Evolutionary conservation across 2,113 vertebrate species (phyloP).

Genomic region (Willisornis vidua): DNA sequence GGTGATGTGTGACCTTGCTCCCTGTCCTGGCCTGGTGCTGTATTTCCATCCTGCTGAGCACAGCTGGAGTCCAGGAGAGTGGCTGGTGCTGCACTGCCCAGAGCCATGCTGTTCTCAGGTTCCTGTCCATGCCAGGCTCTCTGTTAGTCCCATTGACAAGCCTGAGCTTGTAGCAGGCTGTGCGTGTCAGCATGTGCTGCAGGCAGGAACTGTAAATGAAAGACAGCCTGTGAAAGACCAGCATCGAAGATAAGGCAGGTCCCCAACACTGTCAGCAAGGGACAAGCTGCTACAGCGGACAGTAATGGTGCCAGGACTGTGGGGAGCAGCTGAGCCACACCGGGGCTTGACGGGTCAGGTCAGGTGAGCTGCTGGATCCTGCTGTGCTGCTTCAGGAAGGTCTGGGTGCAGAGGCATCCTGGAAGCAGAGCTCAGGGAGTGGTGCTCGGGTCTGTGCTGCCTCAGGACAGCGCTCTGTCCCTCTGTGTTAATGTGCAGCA

Average conservation of each 20-base stretch:
- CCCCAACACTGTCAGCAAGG: background rate
- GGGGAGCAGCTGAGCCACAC: background rate
- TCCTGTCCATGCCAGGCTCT: rapidly evolving
- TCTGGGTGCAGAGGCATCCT: background rate
- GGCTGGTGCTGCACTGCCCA: background rate
- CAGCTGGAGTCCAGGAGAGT: background rate
- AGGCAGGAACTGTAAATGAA: background rate
- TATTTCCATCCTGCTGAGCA: background rate
- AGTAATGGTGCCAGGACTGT: background rate
- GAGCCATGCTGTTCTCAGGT: rapidly evolving
- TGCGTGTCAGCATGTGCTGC: rapidly evolving
- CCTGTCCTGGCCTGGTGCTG: background rate
- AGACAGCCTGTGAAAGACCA: background rate
- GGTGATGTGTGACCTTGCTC: background rate
- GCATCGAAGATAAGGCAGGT: background rate
- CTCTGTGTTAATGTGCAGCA: rapidly evolving
- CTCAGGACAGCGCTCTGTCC: background rate
- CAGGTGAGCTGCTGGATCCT: rapidly evolving
- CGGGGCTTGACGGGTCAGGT: background rate
- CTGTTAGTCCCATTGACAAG: background rate
- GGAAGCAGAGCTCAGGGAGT: background rate
- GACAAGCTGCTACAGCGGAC: background rate
- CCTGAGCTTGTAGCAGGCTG: background rate
- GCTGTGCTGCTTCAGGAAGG: background rate
- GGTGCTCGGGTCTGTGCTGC: background rate